Base-by-base conservation (phyloP, 2,888 invertebrate species). In the Endotricha flammealis region DNA sequence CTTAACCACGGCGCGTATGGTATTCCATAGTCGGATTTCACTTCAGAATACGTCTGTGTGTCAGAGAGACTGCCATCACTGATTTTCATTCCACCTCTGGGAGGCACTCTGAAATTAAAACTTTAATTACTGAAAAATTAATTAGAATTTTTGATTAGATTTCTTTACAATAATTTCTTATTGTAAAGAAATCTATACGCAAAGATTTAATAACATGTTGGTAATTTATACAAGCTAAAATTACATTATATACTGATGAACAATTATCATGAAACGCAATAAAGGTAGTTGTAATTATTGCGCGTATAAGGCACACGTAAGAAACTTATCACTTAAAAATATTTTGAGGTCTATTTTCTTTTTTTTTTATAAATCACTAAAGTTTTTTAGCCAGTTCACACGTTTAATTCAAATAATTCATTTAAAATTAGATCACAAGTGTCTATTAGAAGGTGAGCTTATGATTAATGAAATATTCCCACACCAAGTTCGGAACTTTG, bases 1-100 rank as follows among this genome's bases (percentile, higher is more conserved):
- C 95, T 90, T 60, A 95, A 87, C 95, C 95, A 95, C 46, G 94
- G 93, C 11, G 93, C 92, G 65, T 95, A 95, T 0, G 93, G 93
- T 60, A 94, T 93, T 32, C 92, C 92, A 64, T 93, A 94, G 62
- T 93, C 94, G 23, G 94, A 93, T 52, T 90, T 90, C 8, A 90
- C 90, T 66, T 90, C 90, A 0, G 90, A 90, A 67, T 91, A 91
- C 5, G 92, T 92, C 71, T 94, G 94, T 1, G 94, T 94, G 61
- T 96, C 96, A 32, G 95, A 95, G 20, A 96, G 88, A 44, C 95
- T 95, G 12, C 95, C 96, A 62, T 94, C 94, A 54, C 91, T 91
- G 46, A 90, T 88, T 51, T 87, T 87, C 67, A 90, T 89, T 4
- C 87, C 87, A 46, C 87, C 87, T 51, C 88, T 70, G 28, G 86